Evolutionary conservation across 2,113 vertebrate genomes (phyloP).

Genomic region (Coracopsis vasa): DNA sequence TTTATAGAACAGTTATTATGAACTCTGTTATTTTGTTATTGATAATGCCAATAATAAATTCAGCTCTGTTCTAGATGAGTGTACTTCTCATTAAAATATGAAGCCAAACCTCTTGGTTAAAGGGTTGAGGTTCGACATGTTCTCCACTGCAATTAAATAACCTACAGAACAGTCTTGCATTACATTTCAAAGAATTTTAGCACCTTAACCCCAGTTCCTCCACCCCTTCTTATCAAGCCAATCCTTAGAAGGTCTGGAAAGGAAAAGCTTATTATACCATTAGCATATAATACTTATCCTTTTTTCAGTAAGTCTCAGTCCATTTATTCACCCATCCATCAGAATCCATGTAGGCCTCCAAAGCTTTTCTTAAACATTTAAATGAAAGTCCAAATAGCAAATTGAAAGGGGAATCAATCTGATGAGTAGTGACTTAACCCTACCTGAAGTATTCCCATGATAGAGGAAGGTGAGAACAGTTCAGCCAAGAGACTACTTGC

Average conservation of each 20-base stretch:
- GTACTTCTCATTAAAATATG: neutral
- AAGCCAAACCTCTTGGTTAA: neutral
- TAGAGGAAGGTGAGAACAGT: neutral
- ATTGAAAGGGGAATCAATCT: neutral
- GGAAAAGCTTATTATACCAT: neutral
- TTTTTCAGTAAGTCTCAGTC: neutral
- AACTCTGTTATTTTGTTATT: neutral
- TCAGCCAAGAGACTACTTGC: neutral
- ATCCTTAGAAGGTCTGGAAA: neutral
- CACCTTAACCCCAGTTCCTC: neutral
- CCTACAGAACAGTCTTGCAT: neutral
- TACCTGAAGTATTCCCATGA: neutral
- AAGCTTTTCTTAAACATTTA: neutral
- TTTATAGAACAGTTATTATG: neutral
- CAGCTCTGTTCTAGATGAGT: neutral
- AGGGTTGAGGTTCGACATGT: neutral
- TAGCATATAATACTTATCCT: neutral
- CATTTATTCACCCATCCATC: neutral
- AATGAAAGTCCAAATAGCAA: neutral
- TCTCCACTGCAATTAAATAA: neutral
- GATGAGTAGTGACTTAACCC: neutral
- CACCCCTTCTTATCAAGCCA: neutral
- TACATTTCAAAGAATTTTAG: neutral
- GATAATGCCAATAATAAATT: neutral
- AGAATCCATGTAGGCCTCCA: neutral